Evolutionary conservation across 2,113 vertebrate genomes (phyloP).

Genomic region (Poeciliopsis turrubarensis): DNA sequence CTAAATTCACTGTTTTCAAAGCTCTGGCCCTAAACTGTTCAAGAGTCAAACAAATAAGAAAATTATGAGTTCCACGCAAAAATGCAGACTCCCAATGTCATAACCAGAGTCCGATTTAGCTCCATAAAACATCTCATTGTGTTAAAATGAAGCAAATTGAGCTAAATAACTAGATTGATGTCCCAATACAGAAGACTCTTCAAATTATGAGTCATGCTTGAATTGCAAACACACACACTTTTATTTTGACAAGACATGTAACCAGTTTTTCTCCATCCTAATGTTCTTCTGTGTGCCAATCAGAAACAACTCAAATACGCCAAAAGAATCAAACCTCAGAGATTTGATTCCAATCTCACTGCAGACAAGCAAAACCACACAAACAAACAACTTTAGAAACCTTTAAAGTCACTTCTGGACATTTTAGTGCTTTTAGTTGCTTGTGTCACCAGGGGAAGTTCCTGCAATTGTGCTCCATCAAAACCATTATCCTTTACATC

Average conservation of each 20-base stretch:
- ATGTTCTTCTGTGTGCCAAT: neutral
- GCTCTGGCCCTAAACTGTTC: conserved; percentile 3
- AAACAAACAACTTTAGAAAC: conserved; percentile 59
- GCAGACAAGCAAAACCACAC: conserved; percentile 25
- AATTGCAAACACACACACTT: conserved; percentile 1
- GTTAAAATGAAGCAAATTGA: neutral
- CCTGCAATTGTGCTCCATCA: conserved; percentile 59
- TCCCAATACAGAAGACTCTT: neutral
- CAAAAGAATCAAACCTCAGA: conserved; percentile 49
- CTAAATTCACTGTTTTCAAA: conserved; percentile 1
- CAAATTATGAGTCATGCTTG: neutral
- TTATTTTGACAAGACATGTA: conserved; percentile 1
- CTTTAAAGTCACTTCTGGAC: conserved; percentile 65
- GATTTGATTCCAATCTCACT: conserved; percentile 36
- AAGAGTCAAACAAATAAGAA: conserved; percentile 2
- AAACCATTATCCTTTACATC: conserved; percentile 69
- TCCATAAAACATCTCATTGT: neutral
- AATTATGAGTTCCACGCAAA: conserved; percentile 5
- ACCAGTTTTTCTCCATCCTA: conserved; percentile 18
- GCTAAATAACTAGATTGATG: neutral
- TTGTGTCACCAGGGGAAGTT: conserved; percentile 70
- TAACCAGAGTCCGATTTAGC: neutral
- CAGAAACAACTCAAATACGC: conserved; percentile 26
- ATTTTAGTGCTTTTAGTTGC: conserved; percentile 69
- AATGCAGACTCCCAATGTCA: conserved; percentile 4